phyloP scores from a whole-genome alignment of 2,113 vertebrate genomes.

The Kryptolebias marmoratus region DNA sequence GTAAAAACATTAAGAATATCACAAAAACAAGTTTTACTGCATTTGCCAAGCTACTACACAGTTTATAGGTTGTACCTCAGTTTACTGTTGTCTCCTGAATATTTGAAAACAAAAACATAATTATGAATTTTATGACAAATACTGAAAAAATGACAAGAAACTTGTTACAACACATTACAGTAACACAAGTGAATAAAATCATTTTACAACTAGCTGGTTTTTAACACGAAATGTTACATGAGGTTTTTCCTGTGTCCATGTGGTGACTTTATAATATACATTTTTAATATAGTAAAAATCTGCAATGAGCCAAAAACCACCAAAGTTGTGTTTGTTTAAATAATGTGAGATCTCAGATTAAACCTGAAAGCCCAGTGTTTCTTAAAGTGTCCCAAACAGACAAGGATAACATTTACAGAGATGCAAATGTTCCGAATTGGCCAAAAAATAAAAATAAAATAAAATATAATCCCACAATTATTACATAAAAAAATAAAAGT shows the following conservation, averaged over 20 bases:
- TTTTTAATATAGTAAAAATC: no score
- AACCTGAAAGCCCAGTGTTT: background rate
- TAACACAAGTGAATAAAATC: background rate
- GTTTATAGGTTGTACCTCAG: background rate
- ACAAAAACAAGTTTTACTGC: background rate
- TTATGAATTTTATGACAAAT: background rate
- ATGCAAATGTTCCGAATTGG: slow-evolving; percentile 18
- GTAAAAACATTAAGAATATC: slow-evolving; percentile 14
- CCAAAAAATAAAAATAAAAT: slow-evolving; percentile 27
- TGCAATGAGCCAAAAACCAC: background rate
- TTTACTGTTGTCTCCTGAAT: background rate
- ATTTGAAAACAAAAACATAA: slow-evolving; percentile 1
- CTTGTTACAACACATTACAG: background rate
- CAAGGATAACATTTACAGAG: background rate
- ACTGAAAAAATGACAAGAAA: background rate
- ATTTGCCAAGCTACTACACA: background rate
- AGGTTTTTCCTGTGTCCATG: background rate
- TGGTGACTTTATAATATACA: background rate
- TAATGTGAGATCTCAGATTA: background rate
- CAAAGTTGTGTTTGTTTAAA: background rate
- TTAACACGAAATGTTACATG: background rate
- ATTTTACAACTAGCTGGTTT: background rate
- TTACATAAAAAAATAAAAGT: slow-evolving; percentile 2
- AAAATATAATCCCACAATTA: background rate
- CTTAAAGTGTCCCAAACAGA: background rate